Conservation (phyloP, 2,113 vertebrate species). For the Tetrax tetrax region DNA sequence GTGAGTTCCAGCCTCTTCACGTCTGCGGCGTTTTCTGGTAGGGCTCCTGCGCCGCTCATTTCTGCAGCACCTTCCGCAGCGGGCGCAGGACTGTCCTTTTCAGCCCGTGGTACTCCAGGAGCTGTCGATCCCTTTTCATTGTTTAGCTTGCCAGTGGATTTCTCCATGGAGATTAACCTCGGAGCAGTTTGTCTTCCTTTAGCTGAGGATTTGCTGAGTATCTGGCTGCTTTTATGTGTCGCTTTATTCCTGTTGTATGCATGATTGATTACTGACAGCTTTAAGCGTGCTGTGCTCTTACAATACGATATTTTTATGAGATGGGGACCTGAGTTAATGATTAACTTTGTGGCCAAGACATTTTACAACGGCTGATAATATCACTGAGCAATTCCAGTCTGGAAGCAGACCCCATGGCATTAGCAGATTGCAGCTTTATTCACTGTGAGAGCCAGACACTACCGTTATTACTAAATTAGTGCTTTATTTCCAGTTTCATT, state of each 20-base stretch:
- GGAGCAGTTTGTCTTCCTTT: not conserved
- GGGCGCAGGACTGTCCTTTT: accelerated
- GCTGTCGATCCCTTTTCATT: accelerated
- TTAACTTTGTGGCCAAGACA: constrained; percentile 49
- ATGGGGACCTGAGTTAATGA: constrained; percentile 61
- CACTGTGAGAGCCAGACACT: not conserved
- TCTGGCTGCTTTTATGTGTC: constrained; percentile 7
- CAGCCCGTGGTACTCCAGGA: not conserved
- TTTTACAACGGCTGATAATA: constrained; percentile 60
- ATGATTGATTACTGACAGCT: not conserved
- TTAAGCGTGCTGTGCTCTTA: not conserved
- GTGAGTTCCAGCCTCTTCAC: not conserved
- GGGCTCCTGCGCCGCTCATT: not conserved
- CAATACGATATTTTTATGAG: constrained; percentile 26
- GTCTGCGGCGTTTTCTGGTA: accelerated
- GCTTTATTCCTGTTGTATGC: not conserved
- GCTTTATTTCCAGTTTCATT: not conserved
- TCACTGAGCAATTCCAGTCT: not conserved
- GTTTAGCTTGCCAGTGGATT: not conserved
- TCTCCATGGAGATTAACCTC: constrained; percentile 31
- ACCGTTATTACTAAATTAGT: not conserved
- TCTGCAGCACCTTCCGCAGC: not conserved
- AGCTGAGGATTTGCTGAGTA: not conserved
- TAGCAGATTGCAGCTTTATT: not conserved
- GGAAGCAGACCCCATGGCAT: constrained; percentile 27